Base-by-base conservation (phyloP, 2,888 invertebrate genomes). In the Nomada fucata region DNA sequence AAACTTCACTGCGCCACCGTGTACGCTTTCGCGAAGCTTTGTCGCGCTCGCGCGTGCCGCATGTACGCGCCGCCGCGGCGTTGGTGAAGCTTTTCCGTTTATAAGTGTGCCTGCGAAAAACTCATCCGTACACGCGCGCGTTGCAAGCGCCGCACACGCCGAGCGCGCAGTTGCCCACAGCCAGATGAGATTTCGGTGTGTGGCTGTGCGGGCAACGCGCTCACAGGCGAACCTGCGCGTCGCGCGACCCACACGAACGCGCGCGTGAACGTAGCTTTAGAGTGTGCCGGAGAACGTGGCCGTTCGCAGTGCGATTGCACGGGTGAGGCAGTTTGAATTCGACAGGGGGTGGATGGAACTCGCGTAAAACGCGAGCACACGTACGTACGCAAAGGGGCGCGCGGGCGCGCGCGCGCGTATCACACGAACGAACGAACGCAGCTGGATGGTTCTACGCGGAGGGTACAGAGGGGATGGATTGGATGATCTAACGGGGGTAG, bases 341-440 rank as follows among this genome's bases (percentile, higher is more conserved):
- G 65, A 74, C 73, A 75, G 65, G 59, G 82, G 61, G 29, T 82
- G 86, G 82, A 83, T 71, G 68, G 82, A 70, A 69, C 61, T 60
- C 70, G 53, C 81, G 72, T 69, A 50, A 64, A 64, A 60, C 79
- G 64, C 70, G 29, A 36, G 70, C 64, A 42, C 79, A 50, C 64
- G 29, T 50, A 55, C 23, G 60, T 42, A 20, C 18, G n/a, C 20
- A 20, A 5, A 15, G 36, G 29, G 7, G 2, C 9, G 7, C 57
- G 20, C 36, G 26, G 7, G 2, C 9, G 7, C 61, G 2, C 18
- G 9, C 29, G 18, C 57, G 20, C 50, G 26, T 20, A 57, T 36
- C 36, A 29, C 9, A 50, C 50, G 47, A 15, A 11, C 44, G 47
- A 15, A 11, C 44, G 18, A 47, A 15, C 47, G 47, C 23, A 26